Evolutionary conservation across 1,140 invertebrate genomes (phyloP).

Genomic region (Epicauta chinensis): DNA sequence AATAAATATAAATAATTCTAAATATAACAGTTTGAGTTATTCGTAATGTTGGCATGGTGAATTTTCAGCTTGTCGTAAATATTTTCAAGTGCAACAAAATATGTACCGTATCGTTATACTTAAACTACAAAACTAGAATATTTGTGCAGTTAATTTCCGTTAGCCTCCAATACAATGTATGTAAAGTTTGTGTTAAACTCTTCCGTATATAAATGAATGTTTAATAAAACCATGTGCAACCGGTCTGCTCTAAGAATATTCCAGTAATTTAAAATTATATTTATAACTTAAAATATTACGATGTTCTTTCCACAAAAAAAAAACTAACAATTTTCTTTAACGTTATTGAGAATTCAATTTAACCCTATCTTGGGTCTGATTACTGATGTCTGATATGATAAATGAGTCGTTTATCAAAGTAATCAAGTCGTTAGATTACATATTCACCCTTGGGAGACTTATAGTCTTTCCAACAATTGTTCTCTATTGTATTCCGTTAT

Average conservation of each 20-base stretch:
- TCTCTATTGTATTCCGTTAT: constrained; percentile 1
- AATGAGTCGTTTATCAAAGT: constrained; percentile 40
- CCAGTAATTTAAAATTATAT: too few relatives aligned
- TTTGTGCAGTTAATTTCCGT: constrained; percentile 36
- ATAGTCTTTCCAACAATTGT: constrained; percentile 9
- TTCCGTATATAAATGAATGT: constrained; percentile 34
- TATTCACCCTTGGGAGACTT: constrained; percentile 1
- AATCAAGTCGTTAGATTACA: constrained; percentile 28
- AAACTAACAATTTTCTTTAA: too few relatives aligned
- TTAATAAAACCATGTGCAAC: constrained; percentile 22
- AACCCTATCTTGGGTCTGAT: too few relatives aligned
- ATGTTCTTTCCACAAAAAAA: too few relatives aligned
- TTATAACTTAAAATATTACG: too few relatives aligned
- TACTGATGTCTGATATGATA: constrained; percentile 23
- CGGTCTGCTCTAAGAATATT: too few relatives aligned
- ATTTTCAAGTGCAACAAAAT: constrained; percentile 14
- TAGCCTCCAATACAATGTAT: constrained; percentile 24
- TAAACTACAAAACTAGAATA: constrained; percentile 24
- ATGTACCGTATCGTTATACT: constrained; percentile 7
- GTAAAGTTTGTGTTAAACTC: constrained; percentile 24
- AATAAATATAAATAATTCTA: constrained; percentile 20
- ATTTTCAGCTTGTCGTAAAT: constrained; percentile 27
- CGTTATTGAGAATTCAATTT: too few relatives aligned
- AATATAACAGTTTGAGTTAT: constrained; percentile 28
- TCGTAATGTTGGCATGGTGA: constrained; percentile 25